Percentiles rank a stretch among this genome's conserved stretches.
These are phyloP conservation scores for Carduelis carduelis DNA, from an alignment of 2,797 vertebrate species.

Conservation along the genomic window DNA sequence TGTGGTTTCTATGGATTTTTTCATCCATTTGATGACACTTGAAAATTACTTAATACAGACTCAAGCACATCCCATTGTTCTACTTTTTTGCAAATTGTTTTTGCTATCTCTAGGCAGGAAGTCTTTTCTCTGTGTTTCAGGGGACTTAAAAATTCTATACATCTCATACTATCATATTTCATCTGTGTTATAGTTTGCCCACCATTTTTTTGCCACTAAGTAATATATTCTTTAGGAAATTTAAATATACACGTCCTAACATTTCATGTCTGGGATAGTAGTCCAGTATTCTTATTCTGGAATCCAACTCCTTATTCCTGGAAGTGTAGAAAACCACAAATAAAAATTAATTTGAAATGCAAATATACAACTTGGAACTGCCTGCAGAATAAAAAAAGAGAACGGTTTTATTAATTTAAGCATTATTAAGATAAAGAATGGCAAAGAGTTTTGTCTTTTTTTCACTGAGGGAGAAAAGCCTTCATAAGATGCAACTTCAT, in stretches of 20 bases:
- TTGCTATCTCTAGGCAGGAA: neutral
- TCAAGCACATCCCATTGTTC: slow-evolving; percentile 10
- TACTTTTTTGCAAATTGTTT: slow-evolving; percentile 33
- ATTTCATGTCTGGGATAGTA: neutral
- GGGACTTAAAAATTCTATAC: neutral
- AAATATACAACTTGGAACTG: neutral
- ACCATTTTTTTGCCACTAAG: neutral
- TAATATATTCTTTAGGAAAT: neutral
- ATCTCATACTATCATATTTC: neutral
- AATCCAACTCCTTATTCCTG: neutral
- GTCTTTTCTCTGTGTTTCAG: neutral
- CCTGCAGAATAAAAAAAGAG: neutral
- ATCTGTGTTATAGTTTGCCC: neutral
- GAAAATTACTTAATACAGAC: neutral
- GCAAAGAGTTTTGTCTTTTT: neutral
- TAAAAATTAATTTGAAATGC: neutral
- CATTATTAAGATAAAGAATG: neutral
- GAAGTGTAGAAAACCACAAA: neutral
- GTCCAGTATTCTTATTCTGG: neutral
- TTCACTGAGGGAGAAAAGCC: neutral
- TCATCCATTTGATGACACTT: slow-evolving; percentile 45
- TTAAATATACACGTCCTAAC: neutral
- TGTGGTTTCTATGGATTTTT: slow-evolving; percentile 36
- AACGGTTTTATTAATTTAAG: neutral
- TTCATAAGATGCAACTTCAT: neutral